These are phyloP conservation scores for Argyresthia goedartella DNA, from an alignment of 2,888 invertebrate genomes.

Conservation along the genomic window DNA sequence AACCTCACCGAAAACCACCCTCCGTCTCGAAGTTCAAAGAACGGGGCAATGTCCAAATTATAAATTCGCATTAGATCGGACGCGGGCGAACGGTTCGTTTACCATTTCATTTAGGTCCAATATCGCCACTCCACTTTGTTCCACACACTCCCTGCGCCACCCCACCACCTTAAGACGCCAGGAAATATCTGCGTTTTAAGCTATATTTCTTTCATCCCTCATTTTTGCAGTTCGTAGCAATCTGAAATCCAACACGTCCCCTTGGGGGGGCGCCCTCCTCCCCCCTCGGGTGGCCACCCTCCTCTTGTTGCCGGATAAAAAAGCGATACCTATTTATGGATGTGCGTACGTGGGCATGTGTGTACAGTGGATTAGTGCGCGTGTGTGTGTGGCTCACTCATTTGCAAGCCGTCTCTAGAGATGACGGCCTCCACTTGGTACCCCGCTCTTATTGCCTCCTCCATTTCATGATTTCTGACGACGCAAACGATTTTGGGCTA, in stretches of 20 bases:
- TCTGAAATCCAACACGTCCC: constrained; percentile 72
- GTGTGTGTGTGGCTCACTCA: constrained; percentile 52
- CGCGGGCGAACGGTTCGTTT: constrained; percentile 65
- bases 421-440: constrained; percentile 67
- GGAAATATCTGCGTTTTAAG: constrained; percentile 73
- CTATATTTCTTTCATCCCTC: constrained; percentile 74
- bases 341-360: constrained; percentile 60
- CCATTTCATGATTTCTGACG: constrained; percentile 63
- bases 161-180: constrained; percentile 65
- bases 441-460: constrained; percentile 68
- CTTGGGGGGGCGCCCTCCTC: constrained; percentile 55
- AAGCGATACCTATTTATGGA: constrained; percentile 71
- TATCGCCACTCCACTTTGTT: constrained; percentile 71
- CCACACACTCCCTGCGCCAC: constrained; percentile 59
- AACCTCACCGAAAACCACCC: constrained; percentile 31
- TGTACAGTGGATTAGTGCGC: constrained; percentile 49
- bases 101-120: constrained; percentile 71
- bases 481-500: constrained; percentile 46
- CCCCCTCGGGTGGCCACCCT: constrained; percentile 51
- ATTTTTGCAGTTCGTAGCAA: constrained; percentile 74
- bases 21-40: constrained; percentile 57
- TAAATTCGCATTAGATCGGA: constrained; percentile 72
- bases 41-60: constrained; percentile 69
- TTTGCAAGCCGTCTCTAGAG: constrained; percentile 71
- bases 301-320: constrained; percentile 70